Evolutionary conservation across 2,113 vertebrate genomes (phyloP), one percentile per base, ranked within the genome.

Genomic region (Octodon degus): DNA sequence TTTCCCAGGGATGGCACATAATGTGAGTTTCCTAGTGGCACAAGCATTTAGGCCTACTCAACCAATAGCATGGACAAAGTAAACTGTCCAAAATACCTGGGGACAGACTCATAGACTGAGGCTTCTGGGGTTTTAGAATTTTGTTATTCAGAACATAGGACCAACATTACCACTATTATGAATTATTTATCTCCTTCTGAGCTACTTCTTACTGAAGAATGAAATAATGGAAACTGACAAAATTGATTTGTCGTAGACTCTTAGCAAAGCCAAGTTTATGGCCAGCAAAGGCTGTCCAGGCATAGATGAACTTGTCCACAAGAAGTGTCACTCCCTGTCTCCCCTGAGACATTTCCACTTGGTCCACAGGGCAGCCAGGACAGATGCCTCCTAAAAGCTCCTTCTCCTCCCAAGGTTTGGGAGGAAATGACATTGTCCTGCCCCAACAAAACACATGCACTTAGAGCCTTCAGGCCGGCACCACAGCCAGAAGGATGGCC

Each of bases 241-340:
- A 96, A 96, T 96, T 95, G 96, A 97, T 96, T 92, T 95, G 90
- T 62, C 53, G 87, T 95, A 92, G 89, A 95, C 96, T 96, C 92
- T 93, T 90, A 96, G 90, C 88, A 77, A 94, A 95, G 62, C 67
- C 95, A 95, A 95, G 94, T 97, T 97, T 93, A 88, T 94, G 91
- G 92, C 93, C 89, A 97, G 89, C 68, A 89, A 93, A 72, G 80
- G 62, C 79, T 55, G 22, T 40, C 74, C 80, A 68, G 63, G 34
- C 94, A 92, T 47, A 19, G 58, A 95, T 17, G 84, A 95, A 87
- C 58, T 20, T 79, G 76, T 63, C 93, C 87, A 90, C 87, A 86
- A 27, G 81, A 90, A 90, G 0, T 2, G 84, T 32, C 24, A 84
- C 83, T 16, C 47, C 37, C 55, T n/a, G 0, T 55, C 82, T 72